Conservation (phyloP, 1,140 invertebrate genomes). For the Neuroterus valhalla region DNA sequence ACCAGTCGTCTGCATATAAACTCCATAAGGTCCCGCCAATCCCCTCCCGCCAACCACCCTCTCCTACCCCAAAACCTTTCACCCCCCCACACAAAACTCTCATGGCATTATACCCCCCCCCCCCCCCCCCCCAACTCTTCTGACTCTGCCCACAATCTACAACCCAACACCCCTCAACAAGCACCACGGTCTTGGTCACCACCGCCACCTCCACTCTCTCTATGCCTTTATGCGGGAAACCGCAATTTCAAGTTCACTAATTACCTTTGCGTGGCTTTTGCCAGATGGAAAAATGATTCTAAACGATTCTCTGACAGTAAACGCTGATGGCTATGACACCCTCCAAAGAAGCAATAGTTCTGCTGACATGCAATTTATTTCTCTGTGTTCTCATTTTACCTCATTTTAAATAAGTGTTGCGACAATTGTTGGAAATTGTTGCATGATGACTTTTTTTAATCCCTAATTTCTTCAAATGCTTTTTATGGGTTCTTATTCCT, state of each 20-base stretch:
- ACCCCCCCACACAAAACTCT: no score
- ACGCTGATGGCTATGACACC: not conserved
- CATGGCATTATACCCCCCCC: no score
- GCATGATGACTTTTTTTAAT: no score
- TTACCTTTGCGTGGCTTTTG: not conserved
- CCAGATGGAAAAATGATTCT: constrained; percentile 12
- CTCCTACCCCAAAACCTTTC: constrained; percentile 32
- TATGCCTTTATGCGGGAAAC: constrained; percentile 7
- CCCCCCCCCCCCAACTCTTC: no score
- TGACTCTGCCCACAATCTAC: no score
- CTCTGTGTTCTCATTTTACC: no score
- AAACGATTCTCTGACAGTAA: not conserved
- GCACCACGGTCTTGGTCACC: constrained; percentile 11
- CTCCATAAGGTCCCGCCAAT: not conserved
- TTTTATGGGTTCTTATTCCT: no score
- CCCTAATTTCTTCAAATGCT: no score
- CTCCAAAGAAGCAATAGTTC: no score
- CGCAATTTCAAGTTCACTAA: constrained; percentile 33
- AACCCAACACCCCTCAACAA: not conserved
- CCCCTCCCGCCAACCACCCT: not conserved
- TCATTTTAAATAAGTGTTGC: no score
- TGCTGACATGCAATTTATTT: no score
- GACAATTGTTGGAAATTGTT: no score
- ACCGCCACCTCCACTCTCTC: not conserved
- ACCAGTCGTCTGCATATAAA: constrained; percentile 16